A percentile compares a stretch with the other conserved stretches of the same genome.
Conservation (phyloP, 1,140 invertebrate genomes). For the Artemia franciscana region DNA sequence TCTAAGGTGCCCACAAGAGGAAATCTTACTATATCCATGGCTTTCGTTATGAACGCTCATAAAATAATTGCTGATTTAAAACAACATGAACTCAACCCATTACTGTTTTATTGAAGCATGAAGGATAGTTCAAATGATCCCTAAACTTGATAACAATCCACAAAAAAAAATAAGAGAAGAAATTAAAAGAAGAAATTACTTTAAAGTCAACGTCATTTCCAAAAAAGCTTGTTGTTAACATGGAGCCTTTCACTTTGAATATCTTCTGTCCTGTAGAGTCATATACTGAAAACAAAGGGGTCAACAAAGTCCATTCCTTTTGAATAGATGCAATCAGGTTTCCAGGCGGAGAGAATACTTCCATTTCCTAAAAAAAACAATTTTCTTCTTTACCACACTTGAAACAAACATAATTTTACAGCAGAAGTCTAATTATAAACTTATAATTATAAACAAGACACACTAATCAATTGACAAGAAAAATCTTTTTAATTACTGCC, state of each 20-base stretch:
- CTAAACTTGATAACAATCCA: background rate
- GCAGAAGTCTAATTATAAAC: background rate
- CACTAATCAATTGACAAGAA: background rate
- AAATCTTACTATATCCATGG: background rate
- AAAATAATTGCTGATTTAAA: background rate
- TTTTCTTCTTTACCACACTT: background rate
- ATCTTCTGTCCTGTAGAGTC: constrained; percentile 49
- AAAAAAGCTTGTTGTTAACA: constrained; percentile 42
- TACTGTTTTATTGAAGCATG: background rate
- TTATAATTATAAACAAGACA: background rate
- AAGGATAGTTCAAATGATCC: background rate
- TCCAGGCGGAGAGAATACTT: constrained; percentile 43
- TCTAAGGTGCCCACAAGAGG: background rate
- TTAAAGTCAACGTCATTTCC: constrained; percentile 54
- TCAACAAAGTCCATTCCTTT: constrained; percentile 61
- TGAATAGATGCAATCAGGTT: constrained; percentile 46
- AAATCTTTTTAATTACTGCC: background rate
- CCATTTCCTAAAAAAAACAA: constrained; percentile 27
- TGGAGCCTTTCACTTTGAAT: constrained; percentile 55
- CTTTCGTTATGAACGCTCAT: background rate
- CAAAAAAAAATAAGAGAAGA: background rate
- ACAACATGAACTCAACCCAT: background rate
- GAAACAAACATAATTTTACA: background rate
- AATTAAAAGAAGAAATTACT: constrained; percentile 16
- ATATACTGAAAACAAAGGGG: constrained; percentile 50